These are phyloP conservation scores for Dusona sp. DNA, from an alignment of 2,888 invertebrate genomes.

Conservation along the genomic window DNA sequence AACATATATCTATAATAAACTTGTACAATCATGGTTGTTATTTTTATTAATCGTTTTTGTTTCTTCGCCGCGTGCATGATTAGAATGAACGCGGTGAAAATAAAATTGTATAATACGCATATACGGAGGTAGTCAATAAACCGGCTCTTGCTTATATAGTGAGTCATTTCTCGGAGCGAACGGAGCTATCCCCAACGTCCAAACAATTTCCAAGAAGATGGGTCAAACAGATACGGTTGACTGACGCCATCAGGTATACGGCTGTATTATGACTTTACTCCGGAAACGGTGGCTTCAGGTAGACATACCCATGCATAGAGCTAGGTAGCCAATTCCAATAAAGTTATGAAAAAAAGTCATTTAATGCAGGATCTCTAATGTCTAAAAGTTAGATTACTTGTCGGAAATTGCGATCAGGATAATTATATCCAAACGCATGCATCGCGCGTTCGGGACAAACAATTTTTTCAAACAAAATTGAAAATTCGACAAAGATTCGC, in stretches of 20 bases:
- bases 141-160: not conserved
- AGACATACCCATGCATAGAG: not conserved
- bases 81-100: not conserved
- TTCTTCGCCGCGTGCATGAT: not conserved
- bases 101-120: not conserved
- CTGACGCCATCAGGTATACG: not conserved
- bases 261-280: slow-evolving; percentile 77
- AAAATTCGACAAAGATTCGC: too few species aligned
- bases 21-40: slow-evolving; percentile 9
- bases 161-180: not conserved
- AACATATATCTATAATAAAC: slow-evolving; percentile 36
- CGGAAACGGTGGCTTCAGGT: slow-evolving; percentile 54
- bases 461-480: not conserved
- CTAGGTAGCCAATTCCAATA: not conserved
- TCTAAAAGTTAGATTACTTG: not conserved
- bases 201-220: not conserved
- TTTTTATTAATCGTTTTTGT: slow-evolving; percentile 12
- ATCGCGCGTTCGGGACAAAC: not conserved
- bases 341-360: not conserved
- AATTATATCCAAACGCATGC: too few species aligned
- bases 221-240: slow-evolving; percentile 11
- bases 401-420: not conserved
- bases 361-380: not conserved
- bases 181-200: not conserved
- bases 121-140: not conserved